Evolutionary conservation across 2,113 vertebrate genomes (phyloP), one percentile per base, ranked within the genome.

Genomic region (Apaloderma vittatum): DNA sequence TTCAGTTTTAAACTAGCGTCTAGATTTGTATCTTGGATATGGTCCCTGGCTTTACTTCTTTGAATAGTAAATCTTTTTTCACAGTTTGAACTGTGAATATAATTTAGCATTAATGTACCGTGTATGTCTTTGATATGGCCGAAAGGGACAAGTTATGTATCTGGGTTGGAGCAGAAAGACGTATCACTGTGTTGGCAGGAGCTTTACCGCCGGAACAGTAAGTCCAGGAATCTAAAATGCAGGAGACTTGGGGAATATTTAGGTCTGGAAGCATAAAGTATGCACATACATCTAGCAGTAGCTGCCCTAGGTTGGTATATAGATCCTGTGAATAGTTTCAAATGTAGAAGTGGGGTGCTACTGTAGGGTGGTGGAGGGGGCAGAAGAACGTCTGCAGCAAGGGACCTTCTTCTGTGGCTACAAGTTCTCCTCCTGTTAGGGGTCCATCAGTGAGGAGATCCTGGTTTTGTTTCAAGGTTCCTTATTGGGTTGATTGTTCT

Each of bases 41-140:
- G 54, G 86, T 94, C 76, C 73, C 88, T 92, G 84, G 82, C 83
- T 92, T 93, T 87, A 67, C 57, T 90, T 74, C 88, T 97, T 86
- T 89, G 81, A 94, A 84, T 86, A 92, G 80, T 91, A 93, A 96
- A 92, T 95, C 91, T 92, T 91, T 40, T 89, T 92, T 78, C 89
- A 89, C 65, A 89, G 86, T 94, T 95, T 97, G 88, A 97, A 89
- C 88, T 93, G 79, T 94, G 85, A 94, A 90, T 93, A 94, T 94
- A 94, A 87, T 97, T 95, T 93, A 94, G 52, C 73, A 94, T 94
- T 96, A 97, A 95, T 93, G 74, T 85, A 84, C 86, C 4, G 5
- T 93, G 77, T 70, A 76, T 91, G 86, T 78, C 95, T 94, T 85
- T 92, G 84, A 89, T 89, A 85, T 85, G 83, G 91, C 92, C 37